Conservation (phyloP, 2,888 invertebrate genomes). For the Heliconius cydno region DNA sequence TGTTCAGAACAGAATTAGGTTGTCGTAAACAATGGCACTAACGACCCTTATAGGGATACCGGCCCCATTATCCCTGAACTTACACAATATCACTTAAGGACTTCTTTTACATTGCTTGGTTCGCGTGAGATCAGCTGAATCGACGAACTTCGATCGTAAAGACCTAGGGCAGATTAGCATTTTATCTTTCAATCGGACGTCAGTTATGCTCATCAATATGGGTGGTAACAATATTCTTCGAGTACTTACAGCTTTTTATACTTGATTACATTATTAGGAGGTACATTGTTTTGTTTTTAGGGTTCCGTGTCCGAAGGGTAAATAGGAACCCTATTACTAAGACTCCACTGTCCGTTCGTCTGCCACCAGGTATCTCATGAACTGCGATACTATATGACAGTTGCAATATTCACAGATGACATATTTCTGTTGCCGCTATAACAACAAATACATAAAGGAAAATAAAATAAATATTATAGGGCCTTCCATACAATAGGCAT, state of each 20-base stretch:
- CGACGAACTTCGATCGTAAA: constrained; percentile 38
- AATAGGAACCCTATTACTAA: no score
- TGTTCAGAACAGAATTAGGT: constrained; percentile 40
- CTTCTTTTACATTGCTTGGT: constrained; percentile 42
- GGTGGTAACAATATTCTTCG: background rate
- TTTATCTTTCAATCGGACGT: constrained; percentile 31
- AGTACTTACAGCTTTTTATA: background rate
- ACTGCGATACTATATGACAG: no score
- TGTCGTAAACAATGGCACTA: constrained; percentile 40
- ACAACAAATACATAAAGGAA: no score
- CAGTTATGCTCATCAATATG: constrained; percentile 7
- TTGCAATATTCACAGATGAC: no score
- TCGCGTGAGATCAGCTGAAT: constrained; percentile 35
- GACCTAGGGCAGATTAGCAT: constrained; percentile 16
- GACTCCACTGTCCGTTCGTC: no score
- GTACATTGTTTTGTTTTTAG: no score
- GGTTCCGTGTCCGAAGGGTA: no score
- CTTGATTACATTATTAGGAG: no score
- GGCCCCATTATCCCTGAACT: constrained; percentile 45
- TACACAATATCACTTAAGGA: constrained; percentile 47
- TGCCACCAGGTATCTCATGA: no score
- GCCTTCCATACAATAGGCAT: no score
- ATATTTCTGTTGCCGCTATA: no score
- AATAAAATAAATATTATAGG: no score
- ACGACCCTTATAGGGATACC: constrained; percentile 38